Percentiles rank a stretch among this genome's conserved stretches.
These are phyloP conservation scores for Pantelozetes paolii DNA, from an alignment of 2,888 invertebrate species.

Conservation along the genomic window DNA sequence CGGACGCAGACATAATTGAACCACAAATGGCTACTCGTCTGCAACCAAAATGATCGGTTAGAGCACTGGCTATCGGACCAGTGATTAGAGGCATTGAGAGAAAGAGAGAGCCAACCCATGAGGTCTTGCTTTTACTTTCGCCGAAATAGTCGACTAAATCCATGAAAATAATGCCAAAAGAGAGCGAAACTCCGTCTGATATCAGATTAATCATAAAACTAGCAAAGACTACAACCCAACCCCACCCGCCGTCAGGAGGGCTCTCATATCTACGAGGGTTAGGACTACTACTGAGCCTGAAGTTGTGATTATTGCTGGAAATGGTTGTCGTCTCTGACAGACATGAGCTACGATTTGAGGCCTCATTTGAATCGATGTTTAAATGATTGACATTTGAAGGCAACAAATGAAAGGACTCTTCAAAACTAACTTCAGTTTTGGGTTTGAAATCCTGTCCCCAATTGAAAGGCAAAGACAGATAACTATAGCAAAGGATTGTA, in stretches of 20 bases:
- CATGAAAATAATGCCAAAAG: constrained; percentile 82
- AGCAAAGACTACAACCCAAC: constrained; percentile 85
- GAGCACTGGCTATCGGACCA: constrained; percentile 76
- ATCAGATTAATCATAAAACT: constrained; percentile 84
- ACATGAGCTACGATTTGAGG: neutral
- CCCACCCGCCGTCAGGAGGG: constrained; percentile 80
- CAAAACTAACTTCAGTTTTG: constrained; percentile 31
- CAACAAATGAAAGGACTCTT: constrained; percentile 25
- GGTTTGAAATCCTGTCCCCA: neutral
- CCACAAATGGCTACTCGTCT: constrained; percentile 72
- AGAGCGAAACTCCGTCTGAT: constrained; percentile 86
- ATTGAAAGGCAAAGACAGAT: too few relatives aligned
- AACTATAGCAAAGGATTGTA: too few relatives aligned
- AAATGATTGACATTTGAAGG: constrained; percentile 27
- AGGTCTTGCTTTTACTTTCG: constrained; percentile 77
- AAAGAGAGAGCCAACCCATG: constrained; percentile 83
- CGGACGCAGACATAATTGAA: constrained; percentile 67
- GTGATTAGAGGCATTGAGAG: constrained; percentile 84
- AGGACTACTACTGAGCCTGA: neutral
- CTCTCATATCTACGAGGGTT: neutral
- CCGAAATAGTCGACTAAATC: constrained; percentile 79
- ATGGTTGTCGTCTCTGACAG: neutral
- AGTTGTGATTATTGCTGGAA: constrained; percentile 7
- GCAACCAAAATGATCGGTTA: constrained; percentile 79
- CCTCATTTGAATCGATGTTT: neutral